These are phyloP conservation scores for Holotrichia oblita DNA, from an alignment of 1,140 invertebrate genomes.

Conservation along the genomic window DNA sequence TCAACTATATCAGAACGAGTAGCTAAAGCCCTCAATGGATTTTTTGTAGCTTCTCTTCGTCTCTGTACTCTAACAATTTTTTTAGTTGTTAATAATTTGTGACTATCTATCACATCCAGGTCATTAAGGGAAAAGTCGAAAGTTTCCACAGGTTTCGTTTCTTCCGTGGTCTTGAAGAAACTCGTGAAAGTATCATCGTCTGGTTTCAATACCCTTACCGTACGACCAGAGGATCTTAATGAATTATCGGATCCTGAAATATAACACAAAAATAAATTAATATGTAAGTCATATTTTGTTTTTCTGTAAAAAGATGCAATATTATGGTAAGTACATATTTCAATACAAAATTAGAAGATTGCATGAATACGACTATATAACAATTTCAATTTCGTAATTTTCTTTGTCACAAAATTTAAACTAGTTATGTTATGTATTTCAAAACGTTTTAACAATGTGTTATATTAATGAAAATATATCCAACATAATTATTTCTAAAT, in stretches of 20 bases:
- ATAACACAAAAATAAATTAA: constrained; percentile 35
- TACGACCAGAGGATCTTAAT: constrained; percentile 44
- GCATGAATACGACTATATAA: no score
- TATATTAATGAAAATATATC: no score
- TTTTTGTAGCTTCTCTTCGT: constrained; percentile 73
- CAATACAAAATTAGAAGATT: no score
- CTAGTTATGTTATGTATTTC: no score
- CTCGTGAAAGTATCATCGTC: constrained; percentile 64
- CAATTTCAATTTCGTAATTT: no score
- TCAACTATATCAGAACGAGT: constrained; percentile 77
- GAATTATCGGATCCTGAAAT: constrained; percentile 43
- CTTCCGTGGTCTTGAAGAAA: constrained; percentile 61
- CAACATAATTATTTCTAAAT: neutral
- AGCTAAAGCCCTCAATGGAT: constrained; percentile 83
- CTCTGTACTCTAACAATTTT: constrained; percentile 57
- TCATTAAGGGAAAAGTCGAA: constrained; percentile 68
- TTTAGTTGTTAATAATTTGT: constrained; percentile 53
- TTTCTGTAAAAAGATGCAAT: no score
- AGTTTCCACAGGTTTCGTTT: constrained; percentile 52
- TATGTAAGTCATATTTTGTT: no score
- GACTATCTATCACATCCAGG: constrained; percentile 64
- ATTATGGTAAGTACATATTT: no score
- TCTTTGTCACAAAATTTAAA: no score
- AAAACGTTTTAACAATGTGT: no score
- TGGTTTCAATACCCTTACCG: constrained; percentile 54